These are phyloP conservation scores for Chironomus striatipennis DNA, from an alignment of 1,140 invertebrate species.

Conservation along the genomic window DNA sequence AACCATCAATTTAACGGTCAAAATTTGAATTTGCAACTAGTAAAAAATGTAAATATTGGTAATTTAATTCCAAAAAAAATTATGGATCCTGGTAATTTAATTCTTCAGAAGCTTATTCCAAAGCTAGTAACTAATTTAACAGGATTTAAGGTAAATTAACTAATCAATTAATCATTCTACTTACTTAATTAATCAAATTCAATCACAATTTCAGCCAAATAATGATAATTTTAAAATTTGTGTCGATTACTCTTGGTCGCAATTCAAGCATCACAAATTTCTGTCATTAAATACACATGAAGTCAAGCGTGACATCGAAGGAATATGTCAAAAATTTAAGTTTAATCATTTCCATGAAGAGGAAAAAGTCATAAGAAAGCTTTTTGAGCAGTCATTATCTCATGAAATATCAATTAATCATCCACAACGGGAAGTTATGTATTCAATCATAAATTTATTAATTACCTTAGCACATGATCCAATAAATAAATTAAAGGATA, in stretches of 20 bases:
- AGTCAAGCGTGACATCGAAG: constrained; percentile 30
- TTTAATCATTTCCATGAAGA: constrained; percentile 30
- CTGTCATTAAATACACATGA: constrained; percentile 30
- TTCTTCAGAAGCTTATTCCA: constrained; percentile 27
- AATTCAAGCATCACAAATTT: constrained; percentile 30
- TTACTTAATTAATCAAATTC: not conserved
- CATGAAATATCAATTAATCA: constrained; percentile 28
- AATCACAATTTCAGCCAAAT: constrained; percentile 22
- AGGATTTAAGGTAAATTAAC: constrained; percentile 29
- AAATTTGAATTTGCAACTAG: no score
- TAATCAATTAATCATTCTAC: not conserved
- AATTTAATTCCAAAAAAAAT: no score
- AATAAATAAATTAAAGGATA: constrained; percentile 24
- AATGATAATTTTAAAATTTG: constrained; percentile 27
- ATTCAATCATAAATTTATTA: constrained; percentile 35
- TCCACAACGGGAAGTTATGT: constrained; percentile 31
- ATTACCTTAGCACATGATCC: constrained; percentile 31
- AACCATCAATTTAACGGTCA: no score
- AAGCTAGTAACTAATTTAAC: constrained; percentile 30
- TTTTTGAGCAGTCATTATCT: constrained; percentile 29
- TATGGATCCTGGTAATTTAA: not conserved
- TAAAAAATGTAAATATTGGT: no score
- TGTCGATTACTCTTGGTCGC: constrained; percentile 29
- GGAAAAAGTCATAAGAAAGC: constrained; percentile 28
- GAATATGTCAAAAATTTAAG: constrained; percentile 32